These are phyloP conservation scores for Apis mellifera DNA, from an alignment of 1,140 invertebrate genomes.

Conservation along the genomic window Amel_HAv3.1 CM009942.2:9668001-9668500, in stretches of 20 bases:
- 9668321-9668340: constrained; percentile 64
- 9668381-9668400: constrained; percentile 62
- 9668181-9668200: constrained; percentile 7
- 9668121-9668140: not conserved
- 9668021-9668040: not conserved
- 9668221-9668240: no score
- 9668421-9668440: not conserved
- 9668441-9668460: no score
- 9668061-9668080: constrained; percentile 29
- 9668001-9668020: constrained; percentile 40
- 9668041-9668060: not conserved
- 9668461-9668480: no score
- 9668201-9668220: not conserved
- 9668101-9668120: not conserved
- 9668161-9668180: not conserved
- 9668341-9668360: constrained; percentile 64
- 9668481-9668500: no score
- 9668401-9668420: constrained; percentile 39
- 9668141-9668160: constrained; percentile 18
- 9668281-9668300: constrained; percentile 16
- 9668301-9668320: constrained; percentile 72
- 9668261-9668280: not conserved
- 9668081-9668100: constrained; percentile 17
- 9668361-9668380: constrained; percentile 72
- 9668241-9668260: not conserved